Percentiles rank a stretch among this genome's conserved stretches.
phyloP scores from a whole-genome alignment of 2,888 invertebrate genomes.

The Ptycholaimellus sp. region DNA sequence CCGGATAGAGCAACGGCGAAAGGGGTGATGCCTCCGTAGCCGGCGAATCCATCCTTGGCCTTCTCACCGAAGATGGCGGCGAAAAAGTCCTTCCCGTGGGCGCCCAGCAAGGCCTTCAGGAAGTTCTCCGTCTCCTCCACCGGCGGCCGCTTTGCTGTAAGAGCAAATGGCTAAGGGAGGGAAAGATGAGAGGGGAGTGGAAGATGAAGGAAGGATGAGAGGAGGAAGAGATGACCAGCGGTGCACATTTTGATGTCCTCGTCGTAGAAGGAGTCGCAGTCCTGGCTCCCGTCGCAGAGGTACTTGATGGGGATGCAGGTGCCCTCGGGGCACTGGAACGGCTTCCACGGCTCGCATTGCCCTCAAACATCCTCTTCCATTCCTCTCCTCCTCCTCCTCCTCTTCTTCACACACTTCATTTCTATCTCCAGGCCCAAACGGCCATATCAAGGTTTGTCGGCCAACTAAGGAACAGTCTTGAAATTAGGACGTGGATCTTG shows the following conservation, averaged over 20 bases:
- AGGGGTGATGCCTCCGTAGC: slow-evolving; percentile 68
- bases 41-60: slow-evolving; percentile 64
- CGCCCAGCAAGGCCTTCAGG: slow-evolving; percentile 62
- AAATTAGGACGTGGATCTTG: too few relatives aligned
- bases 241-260: slow-evolving; percentile 75
- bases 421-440: too few relatives aligned
- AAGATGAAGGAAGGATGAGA: too few relatives aligned
- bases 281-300: slow-evolving; percentile 68
- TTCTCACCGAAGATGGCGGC: slow-evolving; percentile 79
- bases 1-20: slow-evolving; percentile 76
- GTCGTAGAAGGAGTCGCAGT: slow-evolving; percentile 67
- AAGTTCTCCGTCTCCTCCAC: slow-evolving; percentile 83
- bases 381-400: too few relatives aligned
- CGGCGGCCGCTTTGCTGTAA: slow-evolving; percentile 38
- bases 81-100: slow-evolving; percentile 78
- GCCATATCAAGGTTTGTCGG: too few relatives aligned
- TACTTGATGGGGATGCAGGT: slow-evolving; percentile 85
- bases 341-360: slow-evolving; percentile 64
- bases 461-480: too few relatives aligned
- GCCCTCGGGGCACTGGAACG: slow-evolving; percentile 65
- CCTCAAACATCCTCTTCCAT: too few relatives aligned
- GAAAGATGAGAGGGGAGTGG: not conserved
- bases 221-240: too few relatives aligned
- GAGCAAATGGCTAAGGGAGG: not conserved
- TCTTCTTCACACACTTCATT: too few relatives aligned